These are phyloP conservation scores for Hermaeophaga mercurialis DNA, from an alignment of 2,888 invertebrate species.

Conservation along the genomic window DNA sequence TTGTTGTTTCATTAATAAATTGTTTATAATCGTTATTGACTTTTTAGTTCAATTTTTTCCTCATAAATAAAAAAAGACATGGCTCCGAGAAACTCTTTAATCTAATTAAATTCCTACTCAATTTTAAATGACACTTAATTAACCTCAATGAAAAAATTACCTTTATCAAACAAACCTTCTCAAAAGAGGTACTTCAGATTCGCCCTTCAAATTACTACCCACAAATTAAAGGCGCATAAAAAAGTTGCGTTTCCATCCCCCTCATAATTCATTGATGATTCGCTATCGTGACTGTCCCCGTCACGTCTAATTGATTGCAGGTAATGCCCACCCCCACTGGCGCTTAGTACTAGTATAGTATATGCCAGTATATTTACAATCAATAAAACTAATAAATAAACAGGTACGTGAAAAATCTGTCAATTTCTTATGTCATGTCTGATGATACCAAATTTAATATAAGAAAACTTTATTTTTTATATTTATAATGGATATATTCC, in stretches of 20 bases:
- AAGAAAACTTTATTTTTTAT: no score
- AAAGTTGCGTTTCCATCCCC: conserved; percentile 11
- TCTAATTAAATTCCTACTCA: not conserved
- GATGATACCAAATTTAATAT: no score
- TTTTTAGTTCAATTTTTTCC: no score
- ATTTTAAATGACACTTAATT: not conserved
- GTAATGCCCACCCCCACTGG: conserved; percentile 16
- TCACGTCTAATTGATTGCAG: conserved; percentile 28
- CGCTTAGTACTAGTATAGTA: not conserved
- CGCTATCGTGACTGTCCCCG: conserved; percentile 18
- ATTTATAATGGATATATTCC: no score
- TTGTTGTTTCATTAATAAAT: no score
- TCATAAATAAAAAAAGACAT: no score
- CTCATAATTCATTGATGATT: conserved; percentile 28
- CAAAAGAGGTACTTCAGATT: not conserved
- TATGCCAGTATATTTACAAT: conserved; percentile 10
- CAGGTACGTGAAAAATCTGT: no score
- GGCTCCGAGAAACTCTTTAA: not conserved
- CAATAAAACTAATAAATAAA: no score
- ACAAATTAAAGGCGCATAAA: conserved; percentile 19
- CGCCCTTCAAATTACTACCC: conserved; percentile 13
- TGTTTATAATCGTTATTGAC: no score
- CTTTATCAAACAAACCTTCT: not conserved
- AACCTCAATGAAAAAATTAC: not conserved
- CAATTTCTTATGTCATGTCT: no score